Base-by-base conservation (phyloP, 2,888 invertebrate species). In the Chrysolina oricalcia region DNA sequence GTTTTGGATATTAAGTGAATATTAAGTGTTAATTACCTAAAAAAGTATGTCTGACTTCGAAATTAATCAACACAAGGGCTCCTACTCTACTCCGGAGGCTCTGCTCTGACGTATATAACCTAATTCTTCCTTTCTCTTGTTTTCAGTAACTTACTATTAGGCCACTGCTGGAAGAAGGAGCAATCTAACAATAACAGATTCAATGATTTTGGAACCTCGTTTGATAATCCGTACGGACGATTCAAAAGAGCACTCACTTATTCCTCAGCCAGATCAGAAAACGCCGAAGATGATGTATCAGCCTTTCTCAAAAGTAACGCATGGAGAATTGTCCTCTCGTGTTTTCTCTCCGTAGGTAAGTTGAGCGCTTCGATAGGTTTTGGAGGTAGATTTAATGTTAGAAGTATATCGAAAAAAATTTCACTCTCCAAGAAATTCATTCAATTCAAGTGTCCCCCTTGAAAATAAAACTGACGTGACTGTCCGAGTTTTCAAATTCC, bases 281-380 rank as follows among this genome's bases (percentile, higher is more conserved):
- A 53, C 21, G 6, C 6, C 1, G 66, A 0, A 23, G 23, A 62
- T 9, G 71, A 65, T 35, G 5, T 74, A 0, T 64, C 48, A 6
- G 17, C 21, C 4, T 75, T 73, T 56, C 69, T 80, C 46, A 68
- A 63, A 40, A 76, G 65, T 23, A 43, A 77, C n/a, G 73, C 76
- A 23, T 83, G 81, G 81, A 81, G 81, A 68, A 76, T 81, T 48
- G 75, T 80, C 1, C 68, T 83, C 48, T 77, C 80, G 4, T 79
- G 81, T 69, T 72, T 78, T 15, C 50, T 82, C 15, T 81, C 82
- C n/a, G 68, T 83, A 63, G 73, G 83, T 83, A 71, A 79, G 80
- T 79, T 15, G n/a, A 13, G 23, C 13, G 11, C 46, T 46, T 13
- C n/a, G 3, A 46, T n/a, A n/a, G 46, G 2, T n/a, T 35, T 35